Evolutionary conservation across 1,140 invertebrate genomes (phyloP).

Genomic region (Drosophila cardini): DNA sequence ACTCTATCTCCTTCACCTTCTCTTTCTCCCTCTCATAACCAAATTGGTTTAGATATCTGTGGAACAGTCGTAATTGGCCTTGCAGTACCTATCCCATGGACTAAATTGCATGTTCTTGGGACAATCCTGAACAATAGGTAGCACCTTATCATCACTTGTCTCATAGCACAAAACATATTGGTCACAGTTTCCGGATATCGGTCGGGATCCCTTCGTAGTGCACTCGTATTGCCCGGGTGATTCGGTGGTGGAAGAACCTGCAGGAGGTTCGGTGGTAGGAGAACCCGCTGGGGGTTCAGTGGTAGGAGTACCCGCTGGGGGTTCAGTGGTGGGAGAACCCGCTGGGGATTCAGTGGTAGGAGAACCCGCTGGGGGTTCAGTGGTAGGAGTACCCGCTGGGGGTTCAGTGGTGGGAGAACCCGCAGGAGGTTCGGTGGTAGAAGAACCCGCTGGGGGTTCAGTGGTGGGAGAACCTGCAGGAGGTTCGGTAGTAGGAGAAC

Average conservation of each 20-base stretch:
- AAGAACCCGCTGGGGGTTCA: not conserved
- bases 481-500: not conserved
- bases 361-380: not conserved
- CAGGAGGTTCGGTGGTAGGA: not conserved
- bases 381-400: not conserved
- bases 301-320: not conserved
- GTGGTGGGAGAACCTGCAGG: not conserved
- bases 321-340: not conserved
- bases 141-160: not conserved
- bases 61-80: conserved; percentile 13
- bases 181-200: conserved; percentile 35
- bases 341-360: no score
- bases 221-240: conserved; percentile 29
- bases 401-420: not conserved
- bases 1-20: not conserved
- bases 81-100: conserved; percentile 28
- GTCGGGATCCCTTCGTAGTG: conserved; percentile 47
- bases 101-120: conserved; percentile 57
- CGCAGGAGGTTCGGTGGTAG: not conserved
- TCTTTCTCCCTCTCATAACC: not conserved
- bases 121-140: conserved; percentile 18
- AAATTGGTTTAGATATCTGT: not conserved
- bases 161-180: conserved; percentile 55
- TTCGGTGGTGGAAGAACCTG: not conserved
- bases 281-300: not conserved